Evolutionary conservation across 2,888 invertebrate genomes (phyloP).

Genomic region (Conops quadrifasciatus): DNA sequence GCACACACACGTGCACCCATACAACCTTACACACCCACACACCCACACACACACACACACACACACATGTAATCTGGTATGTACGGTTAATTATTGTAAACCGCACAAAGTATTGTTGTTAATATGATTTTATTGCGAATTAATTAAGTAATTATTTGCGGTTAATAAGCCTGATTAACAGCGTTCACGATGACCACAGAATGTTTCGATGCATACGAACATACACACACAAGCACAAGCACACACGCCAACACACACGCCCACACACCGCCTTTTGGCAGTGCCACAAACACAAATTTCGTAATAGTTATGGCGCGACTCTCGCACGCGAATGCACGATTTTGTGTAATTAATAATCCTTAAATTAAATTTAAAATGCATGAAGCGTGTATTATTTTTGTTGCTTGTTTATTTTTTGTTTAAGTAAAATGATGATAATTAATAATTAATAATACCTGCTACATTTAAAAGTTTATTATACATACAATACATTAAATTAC

Average conservation of each 20-base stretch:
- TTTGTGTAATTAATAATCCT: too few species aligned
- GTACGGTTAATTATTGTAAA: conserved; percentile 42
- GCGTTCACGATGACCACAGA: conserved; percentile 15
- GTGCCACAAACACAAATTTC: too few species aligned
- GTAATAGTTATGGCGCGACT: too few species aligned
- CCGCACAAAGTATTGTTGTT: conserved; percentile 45
- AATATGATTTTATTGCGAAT: conserved; percentile 50
- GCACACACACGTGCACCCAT: neutral
- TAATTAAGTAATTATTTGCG: conserved; percentile 48
- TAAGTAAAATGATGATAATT: too few species aligned
- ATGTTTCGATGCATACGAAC: too few species aligned
- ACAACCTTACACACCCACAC: neutral
- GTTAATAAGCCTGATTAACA: conserved; percentile 34
- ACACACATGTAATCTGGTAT: conserved; percentile 9
- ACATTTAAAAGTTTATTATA: too few species aligned
- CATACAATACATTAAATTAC: too few species aligned
- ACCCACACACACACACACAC: conserved; percentile 2
- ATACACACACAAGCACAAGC: neutral
- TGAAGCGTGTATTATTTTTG: too few species aligned
- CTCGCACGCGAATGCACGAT: too few species aligned
- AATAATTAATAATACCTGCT: too few species aligned
- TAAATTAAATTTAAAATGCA: too few species aligned
- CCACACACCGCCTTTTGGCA: neutral
- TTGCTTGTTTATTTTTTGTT: too few species aligned
- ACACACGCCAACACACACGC: neutral